Base-by-base conservation (phyloP, 1,140 invertebrate genomes). In the Ephestia elutella region DNA sequence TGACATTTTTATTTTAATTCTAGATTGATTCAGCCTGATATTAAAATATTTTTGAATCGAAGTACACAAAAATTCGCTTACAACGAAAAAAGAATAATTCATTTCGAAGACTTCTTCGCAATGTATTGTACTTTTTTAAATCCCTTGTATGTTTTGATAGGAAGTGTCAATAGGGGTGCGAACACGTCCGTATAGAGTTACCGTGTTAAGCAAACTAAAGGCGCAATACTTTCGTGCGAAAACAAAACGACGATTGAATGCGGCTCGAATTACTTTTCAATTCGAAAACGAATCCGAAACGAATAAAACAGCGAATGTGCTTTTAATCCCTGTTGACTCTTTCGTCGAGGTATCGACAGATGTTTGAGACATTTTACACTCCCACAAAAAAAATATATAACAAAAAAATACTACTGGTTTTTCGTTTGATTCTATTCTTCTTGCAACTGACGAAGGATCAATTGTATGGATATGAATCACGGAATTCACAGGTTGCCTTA, bases 151-250 rank as follows among this genome's bases (percentile, higher is more conserved):
- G 80, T 87, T 87, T 86, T 87, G 85, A 80, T 75, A 72, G 69
- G 68, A 81, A 82, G 80, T 86, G 85, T 86, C 85, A 87, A 87
- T 87, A 86, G 78, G 79, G 78, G 80, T 77, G 78, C 79, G 78
- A 79, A 77, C 76, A 62, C 62, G 60, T 59, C 59, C 63, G 80
- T 82, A 60, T 87, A 73, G 66, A 67, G 68, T 87, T 86, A 83
- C 85, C 55, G 62, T 67, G 56, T 71, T 78, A 84, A 83, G 75
- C 75, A 83, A 82, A 87, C 71, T 83, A 80, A 80, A 87, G 78
- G 82, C 80, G 75, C 78, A 83, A 67, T 66, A 60, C 68, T 70
- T 82, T 79, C 84, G 81, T 83, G 79, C 76, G 76, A 84, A 85
- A 80, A 87, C 73, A 87, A 87, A 87, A 85, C 79, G 68, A 78